phyloP scores from a whole-genome alignment of 2,113 vertebrate species.

The Grantiella picta region DNA sequence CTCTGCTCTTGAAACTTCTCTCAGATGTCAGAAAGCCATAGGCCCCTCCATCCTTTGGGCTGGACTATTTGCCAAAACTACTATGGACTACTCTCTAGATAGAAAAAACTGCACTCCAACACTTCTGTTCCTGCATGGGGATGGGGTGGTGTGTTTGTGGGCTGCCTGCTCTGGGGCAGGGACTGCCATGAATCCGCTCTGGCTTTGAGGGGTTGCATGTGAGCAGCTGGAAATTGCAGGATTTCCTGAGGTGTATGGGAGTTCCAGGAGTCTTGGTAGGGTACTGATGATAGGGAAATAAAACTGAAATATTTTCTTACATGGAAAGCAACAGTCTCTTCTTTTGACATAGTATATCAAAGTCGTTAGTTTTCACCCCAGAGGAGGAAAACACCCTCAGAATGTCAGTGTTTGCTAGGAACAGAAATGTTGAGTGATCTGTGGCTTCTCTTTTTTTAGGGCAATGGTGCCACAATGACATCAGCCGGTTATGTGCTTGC shows the following conservation, averaged over 20 bases:
- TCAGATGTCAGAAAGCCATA: neutral
- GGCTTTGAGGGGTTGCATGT: neutral
- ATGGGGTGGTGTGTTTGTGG: neutral
- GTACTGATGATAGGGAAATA: neutral
- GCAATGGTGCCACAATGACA: neutral
- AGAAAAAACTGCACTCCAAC: neutral
- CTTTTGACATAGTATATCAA: neutral
- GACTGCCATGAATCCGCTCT: neutral
- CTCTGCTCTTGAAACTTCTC: neutral
- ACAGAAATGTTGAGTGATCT: neutral
- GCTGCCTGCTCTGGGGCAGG: neutral
- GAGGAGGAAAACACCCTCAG: neutral
- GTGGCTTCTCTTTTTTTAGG: neutral
- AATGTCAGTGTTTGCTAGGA: neutral
- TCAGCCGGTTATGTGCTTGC: neutral
- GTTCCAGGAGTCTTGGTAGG: neutral
- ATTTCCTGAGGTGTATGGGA: neutral
- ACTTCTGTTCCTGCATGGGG: neutral
- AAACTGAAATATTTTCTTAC: neutral
- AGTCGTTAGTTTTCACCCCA: neutral
- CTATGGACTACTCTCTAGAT: neutral
- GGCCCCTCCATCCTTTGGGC: neutral
- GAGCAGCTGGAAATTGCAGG: neutral
- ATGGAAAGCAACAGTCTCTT: neutral
- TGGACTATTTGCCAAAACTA: neutral